Evolutionary conservation across 1,140 invertebrate genomes (phyloP).

Genomic region (Ptiloglossa arizonensis): DNA sequence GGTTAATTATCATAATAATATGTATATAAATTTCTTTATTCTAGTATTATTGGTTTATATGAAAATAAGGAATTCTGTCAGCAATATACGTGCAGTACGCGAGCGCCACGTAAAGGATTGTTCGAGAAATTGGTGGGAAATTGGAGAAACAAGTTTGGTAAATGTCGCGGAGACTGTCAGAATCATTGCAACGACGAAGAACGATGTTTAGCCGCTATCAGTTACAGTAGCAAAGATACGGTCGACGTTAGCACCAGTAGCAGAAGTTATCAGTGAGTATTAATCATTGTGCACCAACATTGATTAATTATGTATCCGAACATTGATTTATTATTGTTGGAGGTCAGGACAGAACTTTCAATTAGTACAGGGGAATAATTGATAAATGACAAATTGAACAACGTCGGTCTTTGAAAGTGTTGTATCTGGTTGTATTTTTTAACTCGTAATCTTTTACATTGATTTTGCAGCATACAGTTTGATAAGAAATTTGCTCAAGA

Average conservation of each 20-base stretch:
- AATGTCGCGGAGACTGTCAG: constrained; percentile 50
- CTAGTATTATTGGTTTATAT: constrained; percentile 67
- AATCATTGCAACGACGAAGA: constrained; percentile 60
- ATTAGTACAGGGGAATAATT: too few species aligned
- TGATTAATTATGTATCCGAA: constrained; percentile 1
- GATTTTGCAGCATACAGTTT: too few species aligned
- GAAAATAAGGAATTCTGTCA: constrained; percentile 68
- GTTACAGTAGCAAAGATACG: constrained; percentile 65
- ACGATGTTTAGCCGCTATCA: constrained; percentile 61
- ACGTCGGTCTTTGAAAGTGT: too few species aligned
- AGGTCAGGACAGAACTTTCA: too few species aligned
- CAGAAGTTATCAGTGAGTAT: constrained; percentile 63
- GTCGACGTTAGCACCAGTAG: constrained; percentile 40
- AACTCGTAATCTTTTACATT: too few species aligned
- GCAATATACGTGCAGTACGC: constrained; percentile 43
- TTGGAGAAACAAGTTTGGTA: constrained; percentile 62
- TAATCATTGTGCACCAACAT: not conserved
- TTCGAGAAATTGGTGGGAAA: constrained; percentile 54
- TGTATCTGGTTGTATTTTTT: not conserved
- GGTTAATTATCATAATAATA: not conserved
- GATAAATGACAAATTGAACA: too few species aligned
- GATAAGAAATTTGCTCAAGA: too few species aligned
- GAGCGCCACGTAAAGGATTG: constrained; percentile 23
- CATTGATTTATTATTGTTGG: not conserved
- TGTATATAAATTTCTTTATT: not conserved